Percentiles rank a stretch among this genome's conserved stretches.
These are phyloP conservation scores for Rutilus rutilus DNA, from an alignment of 2,113 vertebrate genomes.

Conservation along the genomic window DNA sequence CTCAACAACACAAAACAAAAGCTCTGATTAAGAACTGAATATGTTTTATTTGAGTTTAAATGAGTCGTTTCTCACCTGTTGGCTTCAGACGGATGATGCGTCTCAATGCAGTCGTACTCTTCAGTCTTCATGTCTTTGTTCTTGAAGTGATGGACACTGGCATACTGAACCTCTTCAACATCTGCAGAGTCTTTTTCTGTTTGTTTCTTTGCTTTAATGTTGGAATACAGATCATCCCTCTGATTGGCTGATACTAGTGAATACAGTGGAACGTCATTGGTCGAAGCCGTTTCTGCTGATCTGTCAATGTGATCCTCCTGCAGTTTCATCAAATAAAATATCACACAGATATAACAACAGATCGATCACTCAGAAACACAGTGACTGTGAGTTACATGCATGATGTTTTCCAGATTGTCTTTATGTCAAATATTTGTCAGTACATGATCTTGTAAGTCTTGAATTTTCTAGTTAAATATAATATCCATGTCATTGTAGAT, in stretches of 20 bases:
- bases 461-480: not conserved
- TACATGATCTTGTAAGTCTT: not conserved
- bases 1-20: not conserved
- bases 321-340: not conserved
- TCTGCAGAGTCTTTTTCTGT: not conserved
- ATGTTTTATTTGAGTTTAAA: not conserved
- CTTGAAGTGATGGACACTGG: not conserved
- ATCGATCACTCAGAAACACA: too few relatives aligned
- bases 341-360: not conserved
- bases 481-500: not conserved
- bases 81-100: not conserved
- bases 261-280: not conserved
- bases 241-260: conserved; percentile 12
- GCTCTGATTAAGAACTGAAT: not conserved
- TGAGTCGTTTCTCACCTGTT: not conserved
- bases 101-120: not conserved
- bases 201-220: not conserved
- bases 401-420: too few relatives aligned
- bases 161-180: not conserved
- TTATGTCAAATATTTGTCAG: not conserved
- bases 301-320: not conserved
- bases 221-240: not conserved
- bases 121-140: conserved; percentile 1
- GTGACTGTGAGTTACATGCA: too few relatives aligned
- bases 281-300: not conserved